Percentiles rank a stretch among this genome's conserved stretches.
Conservation (phyloP, 2,113 vertebrate genomes). For the Zootoca vivipara region DNA sequence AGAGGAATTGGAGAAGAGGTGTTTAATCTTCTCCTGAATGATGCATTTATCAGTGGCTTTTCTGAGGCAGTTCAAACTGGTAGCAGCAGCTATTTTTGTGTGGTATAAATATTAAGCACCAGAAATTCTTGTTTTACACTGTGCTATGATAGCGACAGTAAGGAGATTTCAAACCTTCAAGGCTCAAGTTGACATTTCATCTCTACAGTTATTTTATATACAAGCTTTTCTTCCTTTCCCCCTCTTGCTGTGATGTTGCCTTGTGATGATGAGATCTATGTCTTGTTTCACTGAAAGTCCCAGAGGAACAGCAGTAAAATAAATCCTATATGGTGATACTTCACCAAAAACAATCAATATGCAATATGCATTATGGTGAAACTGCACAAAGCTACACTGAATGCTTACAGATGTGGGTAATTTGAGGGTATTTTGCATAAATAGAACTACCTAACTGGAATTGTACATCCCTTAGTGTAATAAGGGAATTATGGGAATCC, state of each 20-base stretch:
- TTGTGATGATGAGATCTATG: conserved; percentile 37
- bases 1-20: conserved; percentile 36
- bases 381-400: conserved; percentile 1
- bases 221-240: not conserved
- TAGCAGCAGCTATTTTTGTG: conserved; percentile 33
- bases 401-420: not conserved
- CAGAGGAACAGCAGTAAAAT: conserved; percentile 32
- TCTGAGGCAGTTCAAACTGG: conserved; percentile 27
- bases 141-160: conserved; percentile 7
- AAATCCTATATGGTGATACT: conserved; percentile 16
- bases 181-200: conserved; percentile 38
- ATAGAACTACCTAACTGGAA: not conserved
- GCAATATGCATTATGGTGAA: conserved; percentile 11
- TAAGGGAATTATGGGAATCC: too few relatives aligned
- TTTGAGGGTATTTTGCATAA: not conserved
- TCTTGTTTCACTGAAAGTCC: conserved; percentile 7
- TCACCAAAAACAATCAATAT: conserved; percentile 7
- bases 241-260: conserved; percentile 24
- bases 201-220: conserved; percentile 9
- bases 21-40: conserved; percentile 43
- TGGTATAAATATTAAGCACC: conserved; percentile 35
- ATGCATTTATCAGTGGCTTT: conserved; percentile 19
- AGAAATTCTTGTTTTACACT: conserved; percentile 29
- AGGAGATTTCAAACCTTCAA: conserved; percentile 17
- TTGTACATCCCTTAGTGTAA: not conserved